Evolutionary conservation across 2,888 invertebrate genomes (phyloP), one percentile per base, ranked within the genome.

Genomic region (Azorinus chamasolen): DNA sequence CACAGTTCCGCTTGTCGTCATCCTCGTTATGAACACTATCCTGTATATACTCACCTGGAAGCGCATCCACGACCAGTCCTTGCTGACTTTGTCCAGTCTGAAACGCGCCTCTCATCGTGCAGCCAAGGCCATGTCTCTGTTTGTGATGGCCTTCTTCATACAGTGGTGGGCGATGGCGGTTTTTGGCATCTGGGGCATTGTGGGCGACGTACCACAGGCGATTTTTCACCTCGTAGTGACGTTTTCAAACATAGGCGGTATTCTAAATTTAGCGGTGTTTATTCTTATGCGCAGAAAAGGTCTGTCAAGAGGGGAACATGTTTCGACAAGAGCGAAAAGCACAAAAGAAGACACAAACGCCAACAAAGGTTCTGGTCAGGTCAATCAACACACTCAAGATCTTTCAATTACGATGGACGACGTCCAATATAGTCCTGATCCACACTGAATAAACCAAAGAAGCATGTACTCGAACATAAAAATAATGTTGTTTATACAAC

Each of bases 141-240:
- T 83, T n/a, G 83, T 83, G 0, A 57, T 65, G 12, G 83, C 79
- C 1, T 83, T 81, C 61, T 81, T 83, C 32, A 63, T 81, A 14
- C 83, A 83, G 53, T 83, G 83, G 83, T 81, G 79, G 77, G 77
- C 81, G 0, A 77, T 83, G 69, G 81, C 72, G 14, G 46, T 75
- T 0, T 83, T 72, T 39, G 79, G 79, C 12, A 61, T 78, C 3
- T 77, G 77, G 77, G 63, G 43, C n/a, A 57, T 79, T 0, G 73
- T 58, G 6, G 25, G 20, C 8, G 73, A 73, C 18, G 71, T 83
- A 12, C 83, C 83, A 22, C 79, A 79, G 20, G 58, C 69, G 0
- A 45, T 83, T 12, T 75, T 80, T 51, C 74, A 80, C 39, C 51
- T 83, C 2, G 83, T 83, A 2, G 79, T 79, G 20, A 83, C 83